These are phyloP conservation scores for Syngnathus floridae DNA, from an alignment of 2,113 vertebrate species.

Conservation along the genomic window DNA sequence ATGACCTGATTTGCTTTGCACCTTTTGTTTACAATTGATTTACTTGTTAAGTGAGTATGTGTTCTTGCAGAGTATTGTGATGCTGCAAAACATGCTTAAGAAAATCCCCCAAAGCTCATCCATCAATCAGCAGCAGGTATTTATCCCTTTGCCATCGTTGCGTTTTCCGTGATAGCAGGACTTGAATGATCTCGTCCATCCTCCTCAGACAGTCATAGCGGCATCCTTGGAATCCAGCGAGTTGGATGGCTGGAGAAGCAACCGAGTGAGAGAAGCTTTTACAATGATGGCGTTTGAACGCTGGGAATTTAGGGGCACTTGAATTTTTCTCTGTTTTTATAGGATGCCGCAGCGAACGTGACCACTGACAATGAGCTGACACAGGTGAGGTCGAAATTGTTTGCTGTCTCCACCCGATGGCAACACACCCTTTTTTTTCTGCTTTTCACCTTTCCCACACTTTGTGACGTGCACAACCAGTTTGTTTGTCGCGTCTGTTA, in stretches of 20 bases:
- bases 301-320: neutral
- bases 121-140: constrained; percentile 28
- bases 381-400: neutral
- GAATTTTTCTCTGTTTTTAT: neutral
- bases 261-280: constrained; percentile 14
- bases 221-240: constrained; percentile 19
- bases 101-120: constrained; percentile 39
- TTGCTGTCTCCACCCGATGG: neutral
- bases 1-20: neutral
- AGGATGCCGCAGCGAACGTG: constrained; percentile 1
- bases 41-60: neutral
- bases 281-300: neutral
- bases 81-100: constrained; percentile 42
- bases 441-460: constrained; percentile 5
- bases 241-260: constrained; percentile 1
- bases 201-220: constrained; percentile 12
- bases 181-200: neutral
- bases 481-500: neutral
- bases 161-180: neutral
- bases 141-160: neutral
- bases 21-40: neutral
- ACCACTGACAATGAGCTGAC: neutral
- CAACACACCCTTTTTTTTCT: constrained; percentile 10
- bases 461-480: neutral
- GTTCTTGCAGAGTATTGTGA: constrained; percentile 30